Evolutionary conservation across 2,797 vertebrate genomes (phyloP).

Genomic region (Trichosurus vulpecula): DNA sequence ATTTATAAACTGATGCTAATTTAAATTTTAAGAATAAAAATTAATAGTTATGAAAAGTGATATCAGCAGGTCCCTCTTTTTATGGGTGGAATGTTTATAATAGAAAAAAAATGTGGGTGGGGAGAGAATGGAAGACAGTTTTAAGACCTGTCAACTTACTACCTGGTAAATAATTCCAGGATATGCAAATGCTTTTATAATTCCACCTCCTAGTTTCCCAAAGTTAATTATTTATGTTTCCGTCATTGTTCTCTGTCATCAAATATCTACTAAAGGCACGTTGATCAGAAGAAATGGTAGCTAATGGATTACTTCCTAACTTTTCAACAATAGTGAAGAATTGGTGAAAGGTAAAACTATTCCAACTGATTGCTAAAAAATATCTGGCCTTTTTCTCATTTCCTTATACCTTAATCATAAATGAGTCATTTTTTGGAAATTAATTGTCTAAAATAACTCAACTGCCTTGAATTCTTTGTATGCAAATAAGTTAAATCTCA

Average conservation of each 20-base stretch:
- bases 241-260: conserved; percentile 69
- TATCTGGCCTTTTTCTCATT: conserved; percentile 68
- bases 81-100: too few relatives aligned
- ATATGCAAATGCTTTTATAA: conserved; percentile 28
- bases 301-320: conserved; percentile 74
- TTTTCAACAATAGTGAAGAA: conserved; percentile 17
- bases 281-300: conserved; percentile 67
- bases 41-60: not conserved
- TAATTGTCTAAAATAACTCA: conserved; percentile 45
- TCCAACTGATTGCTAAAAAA: conserved; percentile 68
- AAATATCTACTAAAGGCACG: conserved; percentile 20
- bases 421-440: conserved; percentile 56
- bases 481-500: conserved; percentile 15
- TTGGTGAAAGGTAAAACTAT: conserved; percentile 68
- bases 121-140: not conserved
- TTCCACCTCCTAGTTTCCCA: not conserved
- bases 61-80: not conserved
- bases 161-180: conserved; percentile 25
- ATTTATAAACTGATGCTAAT: not conserved
- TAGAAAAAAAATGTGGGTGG: not conserved
- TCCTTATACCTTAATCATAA: conserved; percentile 72
- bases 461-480: not conserved
- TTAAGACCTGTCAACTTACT: not conserved
- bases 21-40: not conserved
- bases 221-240: conserved; percentile 64